A percentile compares a stretch with the other conserved stretches of the same genome.
phyloP scores from a whole-genome alignment of 2,797 vertebrate species.

The Falco biarmicus region DNA sequence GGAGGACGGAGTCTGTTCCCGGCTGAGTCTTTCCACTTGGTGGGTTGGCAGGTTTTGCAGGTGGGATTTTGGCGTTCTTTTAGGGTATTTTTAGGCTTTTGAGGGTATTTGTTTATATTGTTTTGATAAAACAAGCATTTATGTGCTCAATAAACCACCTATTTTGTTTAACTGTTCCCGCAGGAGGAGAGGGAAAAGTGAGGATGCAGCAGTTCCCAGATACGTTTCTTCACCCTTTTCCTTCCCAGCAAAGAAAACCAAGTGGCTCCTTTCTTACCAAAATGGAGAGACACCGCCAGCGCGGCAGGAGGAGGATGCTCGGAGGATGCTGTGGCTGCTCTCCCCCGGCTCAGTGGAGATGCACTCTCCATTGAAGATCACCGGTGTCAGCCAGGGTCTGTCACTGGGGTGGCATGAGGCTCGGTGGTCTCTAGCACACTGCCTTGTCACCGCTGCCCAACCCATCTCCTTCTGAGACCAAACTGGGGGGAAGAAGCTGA shows the following conservation, averaged over 20 bases:
- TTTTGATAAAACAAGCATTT: neutral
- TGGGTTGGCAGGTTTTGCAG: neutral
- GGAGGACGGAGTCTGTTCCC: neutral
- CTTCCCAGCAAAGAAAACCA: neutral
- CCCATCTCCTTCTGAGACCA: neutral
- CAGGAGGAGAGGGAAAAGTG: rapidly evolving
- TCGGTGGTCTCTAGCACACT: rapidly evolving
- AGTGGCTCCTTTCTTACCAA: neutral
- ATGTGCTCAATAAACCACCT: neutral
- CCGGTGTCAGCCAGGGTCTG: neutral
- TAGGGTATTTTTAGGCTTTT: neutral
- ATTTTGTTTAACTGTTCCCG: rapidly evolving
- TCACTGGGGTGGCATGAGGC: no score
- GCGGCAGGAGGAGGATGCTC: neutral
- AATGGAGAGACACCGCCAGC: neutral
- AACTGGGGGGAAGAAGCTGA: neutral
- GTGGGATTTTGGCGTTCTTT: neutral
- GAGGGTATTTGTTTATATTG: neutral
- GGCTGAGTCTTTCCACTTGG: neutral
- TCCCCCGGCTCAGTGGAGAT: neutral
- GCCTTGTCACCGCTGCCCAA: neutral
- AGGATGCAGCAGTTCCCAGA: neutral
- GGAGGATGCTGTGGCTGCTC: neutral
- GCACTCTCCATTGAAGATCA: neutral
- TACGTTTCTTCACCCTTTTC: rapidly evolving